A percentile compares a stretch with the other conserved stretches of the same genome.
These are phyloP conservation scores for Australoheros scitulus DNA, from an alignment of 2,113 vertebrate species.

Conservation along the genomic window DNA sequence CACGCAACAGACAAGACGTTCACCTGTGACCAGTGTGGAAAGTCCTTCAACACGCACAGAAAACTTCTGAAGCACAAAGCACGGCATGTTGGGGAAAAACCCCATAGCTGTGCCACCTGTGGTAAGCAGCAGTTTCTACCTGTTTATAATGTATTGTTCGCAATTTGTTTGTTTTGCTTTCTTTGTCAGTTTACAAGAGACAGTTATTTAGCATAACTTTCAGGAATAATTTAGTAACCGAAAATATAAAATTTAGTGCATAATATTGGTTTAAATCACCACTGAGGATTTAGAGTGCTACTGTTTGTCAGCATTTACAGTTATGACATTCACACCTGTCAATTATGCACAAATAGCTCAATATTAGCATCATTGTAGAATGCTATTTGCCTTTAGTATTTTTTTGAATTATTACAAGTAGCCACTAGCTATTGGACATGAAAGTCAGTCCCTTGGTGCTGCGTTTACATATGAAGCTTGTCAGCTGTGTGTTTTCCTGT, in stretches of 20 bases:
- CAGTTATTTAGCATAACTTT: neutral
- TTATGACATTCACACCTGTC: neutral
- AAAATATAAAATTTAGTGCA: neutral
- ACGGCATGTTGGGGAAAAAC: slow-evolving; percentile 90
- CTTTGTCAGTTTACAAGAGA: neutral
- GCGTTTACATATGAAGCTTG: neutral
- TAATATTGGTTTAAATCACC: neutral
- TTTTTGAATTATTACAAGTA: neutral
- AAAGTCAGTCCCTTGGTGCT: neutral
- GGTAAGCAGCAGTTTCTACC: slow-evolving; percentile 74
- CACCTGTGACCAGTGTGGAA: slow-evolving; percentile 96
- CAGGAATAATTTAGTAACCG: neutral
- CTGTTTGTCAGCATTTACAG: neutral
- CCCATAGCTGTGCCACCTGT: slow-evolving; percentile 92
- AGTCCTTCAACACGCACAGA: slow-evolving; percentile 95
- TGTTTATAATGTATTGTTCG: neutral
- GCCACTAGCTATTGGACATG: neutral
- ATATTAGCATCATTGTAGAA: neutral
- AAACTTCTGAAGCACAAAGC: slow-evolving; percentile 92
- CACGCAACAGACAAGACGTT: slow-evolving; percentile 91
- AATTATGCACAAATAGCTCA: neutral
- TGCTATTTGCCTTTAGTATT: neutral
- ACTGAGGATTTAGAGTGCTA: neutral
- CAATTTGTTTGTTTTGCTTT: no score
- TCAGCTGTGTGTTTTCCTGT: neutral